Evolutionary conservation across 2,113 vertebrate genomes (phyloP).

Genomic region (Cacatua alba): DNA sequence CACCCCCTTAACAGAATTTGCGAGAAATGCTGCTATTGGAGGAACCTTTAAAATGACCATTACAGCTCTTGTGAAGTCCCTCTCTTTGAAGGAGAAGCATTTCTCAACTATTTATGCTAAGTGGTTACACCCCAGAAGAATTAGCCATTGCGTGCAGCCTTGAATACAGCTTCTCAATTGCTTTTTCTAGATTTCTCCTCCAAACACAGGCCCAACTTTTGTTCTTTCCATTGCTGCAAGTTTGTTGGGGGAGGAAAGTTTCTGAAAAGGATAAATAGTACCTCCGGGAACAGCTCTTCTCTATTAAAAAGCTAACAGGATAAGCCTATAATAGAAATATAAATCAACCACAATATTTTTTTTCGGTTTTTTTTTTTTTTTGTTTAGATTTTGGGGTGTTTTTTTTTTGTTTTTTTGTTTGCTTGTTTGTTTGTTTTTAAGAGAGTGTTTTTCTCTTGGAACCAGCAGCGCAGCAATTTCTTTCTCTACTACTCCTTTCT

Average conservation of each 20-base stretch:
- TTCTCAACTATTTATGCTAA: neutral
- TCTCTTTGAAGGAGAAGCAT: neutral
- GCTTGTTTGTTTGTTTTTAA: neutral
- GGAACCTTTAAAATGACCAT: neutral
- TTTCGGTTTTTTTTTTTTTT: neutral
- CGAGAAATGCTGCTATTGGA: neutral
- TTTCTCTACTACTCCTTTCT: neutral
- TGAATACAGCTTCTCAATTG: neutral
- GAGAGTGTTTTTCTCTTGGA: neutral
- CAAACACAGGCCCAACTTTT: neutral
- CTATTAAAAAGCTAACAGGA: constrained; percentile 43
- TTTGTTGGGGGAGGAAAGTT: constrained; percentile 18
- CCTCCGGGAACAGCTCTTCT: constrained; percentile 47
- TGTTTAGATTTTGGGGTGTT: neutral
- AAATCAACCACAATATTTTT: neutral
- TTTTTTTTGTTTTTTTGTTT: neutral
- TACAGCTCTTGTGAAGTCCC: neutral
- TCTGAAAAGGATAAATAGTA: constrained; percentile 46
- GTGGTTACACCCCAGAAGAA: neutral
- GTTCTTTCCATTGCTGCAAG: constrained; percentile 24
- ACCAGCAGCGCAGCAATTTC: neutral
- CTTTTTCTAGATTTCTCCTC: neutral
- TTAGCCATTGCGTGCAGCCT: neutral
- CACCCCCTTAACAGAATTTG: neutral
- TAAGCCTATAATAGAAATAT: constrained; percentile 49